These are phyloP conservation scores for Sminthurides aquaticus DNA, from an alignment of 2,888 invertebrate genomes.

Conservation along the genomic window DNA sequence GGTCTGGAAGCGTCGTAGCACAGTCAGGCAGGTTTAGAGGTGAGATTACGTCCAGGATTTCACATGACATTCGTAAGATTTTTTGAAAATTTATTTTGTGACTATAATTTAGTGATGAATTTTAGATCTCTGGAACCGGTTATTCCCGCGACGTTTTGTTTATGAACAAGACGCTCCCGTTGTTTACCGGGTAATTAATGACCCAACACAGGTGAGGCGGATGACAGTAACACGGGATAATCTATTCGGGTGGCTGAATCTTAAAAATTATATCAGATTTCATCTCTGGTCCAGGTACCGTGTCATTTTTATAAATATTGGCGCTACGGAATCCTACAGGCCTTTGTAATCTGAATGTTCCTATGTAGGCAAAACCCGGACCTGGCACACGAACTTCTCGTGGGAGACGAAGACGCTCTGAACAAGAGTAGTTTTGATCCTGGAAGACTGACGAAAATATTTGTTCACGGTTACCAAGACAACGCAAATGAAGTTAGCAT, in stretches of 20 bases:
- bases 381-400: constrained; percentile 31
- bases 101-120: not conserved
- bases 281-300: constrained; percentile 37
- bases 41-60: too few species aligned
- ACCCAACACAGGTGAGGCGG: constrained; percentile 33
- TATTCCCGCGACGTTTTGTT: constrained; percentile 17
- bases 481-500: constrained; percentile 35
- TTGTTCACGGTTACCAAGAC: constrained; percentile 35
- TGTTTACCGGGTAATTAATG: constrained; percentile 21
- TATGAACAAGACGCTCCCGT: constrained; percentile 8
- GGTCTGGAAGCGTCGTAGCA: too few species aligned
- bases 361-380: constrained; percentile 27
- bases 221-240: constrained; percentile 26
- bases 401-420: constrained; percentile 26
- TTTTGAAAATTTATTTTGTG: not conserved
- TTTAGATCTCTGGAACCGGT: not conserved
- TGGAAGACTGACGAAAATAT: constrained; percentile 29
- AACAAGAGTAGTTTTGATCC: constrained; percentile 29
- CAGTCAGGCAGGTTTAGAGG: too few species aligned
- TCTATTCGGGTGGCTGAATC: constrained; percentile 36
- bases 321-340: not conserved
- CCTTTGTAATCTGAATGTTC: not conserved
- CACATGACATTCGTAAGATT: too few species aligned
- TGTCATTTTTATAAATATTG: not conserved
- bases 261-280: constrained; percentile 35